Evolutionary conservation across 2,888 invertebrate species (phyloP), one percentile per base, ranked within the genome.

Genomic region (Tetranychus piercei): DNA sequence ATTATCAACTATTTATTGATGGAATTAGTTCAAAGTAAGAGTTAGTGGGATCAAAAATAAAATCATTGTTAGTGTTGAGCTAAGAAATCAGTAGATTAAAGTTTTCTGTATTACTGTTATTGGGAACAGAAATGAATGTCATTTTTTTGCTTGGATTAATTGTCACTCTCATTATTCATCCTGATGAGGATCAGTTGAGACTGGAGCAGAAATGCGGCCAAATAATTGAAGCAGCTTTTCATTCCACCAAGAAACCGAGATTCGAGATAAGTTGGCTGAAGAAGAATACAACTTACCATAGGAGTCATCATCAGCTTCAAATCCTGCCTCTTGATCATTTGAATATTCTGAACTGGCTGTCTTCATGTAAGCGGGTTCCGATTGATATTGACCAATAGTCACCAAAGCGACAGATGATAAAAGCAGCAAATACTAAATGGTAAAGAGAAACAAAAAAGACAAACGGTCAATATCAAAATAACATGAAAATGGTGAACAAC

Each of bases 281-380:
- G 69, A 69, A 6, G 69, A 23, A 23, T 69, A 69, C 34, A 23
- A 20, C 20, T 69, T 23, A 22, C 69, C 69, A 69, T 23, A 20
- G 34, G 20, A 20, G 23, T 20, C 20, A 11, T 23, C 69, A 23
- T 23, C 69, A 11, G 22, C 69, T 23, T 23, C 69, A 69, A 20
- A 20, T 11, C 67, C 67, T 9, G 22, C 69, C 22, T 69, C 69
- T 69, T 69, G 69, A 69, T 23, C 69, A 69, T 66, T 20, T 20
- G 20, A 20, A 22, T 23, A 69, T 18, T 23, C 69, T 23, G 69
- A 20, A 7, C 55, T 55, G 9, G 55, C 55, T 2, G 55, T 55
- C 55, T 55, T 55, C 55, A 55, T 55, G 20, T 69, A 69, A 69
- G 69, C 69, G 20, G 69, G 69, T 69, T 69, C 69, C n/a, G 69